Conservation (phyloP, 2,113 vertebrate genomes). For the Clarias macrocephalus region DNA sequence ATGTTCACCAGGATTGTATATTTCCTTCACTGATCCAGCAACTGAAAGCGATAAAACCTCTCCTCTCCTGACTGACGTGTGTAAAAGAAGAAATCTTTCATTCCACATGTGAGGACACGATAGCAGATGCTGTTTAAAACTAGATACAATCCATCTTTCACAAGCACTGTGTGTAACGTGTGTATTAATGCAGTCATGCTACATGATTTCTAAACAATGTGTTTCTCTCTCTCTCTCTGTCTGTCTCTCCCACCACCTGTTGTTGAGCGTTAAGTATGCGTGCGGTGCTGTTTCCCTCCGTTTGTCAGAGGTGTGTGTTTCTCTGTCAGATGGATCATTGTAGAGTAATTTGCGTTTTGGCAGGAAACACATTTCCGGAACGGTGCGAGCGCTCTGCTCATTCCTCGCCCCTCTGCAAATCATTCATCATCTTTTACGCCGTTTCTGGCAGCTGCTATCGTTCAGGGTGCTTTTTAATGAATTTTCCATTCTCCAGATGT, state of each 20-base stretch:
- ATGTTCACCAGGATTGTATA: no score
- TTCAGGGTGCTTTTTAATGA: conserved; percentile 55
- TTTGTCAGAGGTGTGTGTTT: conserved; percentile 10
- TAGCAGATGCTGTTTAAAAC: neutral
- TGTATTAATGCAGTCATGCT: neutral
- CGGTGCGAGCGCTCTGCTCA: conserved; percentile 51
- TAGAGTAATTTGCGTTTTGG: conserved; percentile 48
- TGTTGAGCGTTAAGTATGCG: neutral
- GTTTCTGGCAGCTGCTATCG: conserved; percentile 53
- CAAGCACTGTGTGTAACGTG: neutral
- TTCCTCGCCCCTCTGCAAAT: conserved; percentile 38
- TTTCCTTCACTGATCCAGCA: no score
- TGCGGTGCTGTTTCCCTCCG: neutral
- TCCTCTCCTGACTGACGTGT: neutral
- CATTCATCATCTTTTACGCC: conserved; percentile 60
- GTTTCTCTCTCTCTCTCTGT: neutral
- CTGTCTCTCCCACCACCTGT: neutral
- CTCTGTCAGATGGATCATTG: conserved; percentile 39
- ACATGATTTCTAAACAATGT: neutral
- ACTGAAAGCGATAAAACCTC: neutral
- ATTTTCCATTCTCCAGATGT: conserved; percentile 52
- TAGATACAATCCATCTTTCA: neutral
- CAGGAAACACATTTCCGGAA: conserved; percentile 54
- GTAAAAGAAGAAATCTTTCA: neutral
- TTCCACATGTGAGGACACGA: neutral